Evolutionary conservation across 2,113 vertebrate genomes (phyloP).

Genomic region (Fukomys damarensis): DNA sequence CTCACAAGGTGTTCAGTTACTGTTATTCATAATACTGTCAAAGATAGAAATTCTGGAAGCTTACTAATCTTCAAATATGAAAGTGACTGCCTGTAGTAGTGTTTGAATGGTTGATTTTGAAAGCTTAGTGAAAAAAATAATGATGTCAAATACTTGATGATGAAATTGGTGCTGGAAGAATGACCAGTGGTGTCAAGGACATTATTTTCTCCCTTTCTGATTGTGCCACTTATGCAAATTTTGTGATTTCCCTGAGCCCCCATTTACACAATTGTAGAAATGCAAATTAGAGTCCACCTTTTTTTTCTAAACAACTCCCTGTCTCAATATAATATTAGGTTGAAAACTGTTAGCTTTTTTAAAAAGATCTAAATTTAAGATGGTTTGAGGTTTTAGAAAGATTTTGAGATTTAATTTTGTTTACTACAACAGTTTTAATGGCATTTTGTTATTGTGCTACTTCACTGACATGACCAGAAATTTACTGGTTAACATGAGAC

Average conservation of each 20-base stretch:
- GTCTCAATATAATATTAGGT: not conserved
- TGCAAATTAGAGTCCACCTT: not conserved
- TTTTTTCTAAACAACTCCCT: not conserved
- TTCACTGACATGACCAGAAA: not conserved
- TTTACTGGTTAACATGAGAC: not conserved
- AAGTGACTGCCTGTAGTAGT: not conserved
- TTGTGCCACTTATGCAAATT: not conserved
- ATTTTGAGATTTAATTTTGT: not conserved
- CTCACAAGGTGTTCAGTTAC: not conserved
- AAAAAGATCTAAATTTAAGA: not conserved
- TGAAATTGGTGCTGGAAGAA: not conserved
- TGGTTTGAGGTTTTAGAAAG: not conserved
- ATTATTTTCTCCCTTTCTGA: not conserved
- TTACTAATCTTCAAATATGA: not conserved
- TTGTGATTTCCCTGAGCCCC: not conserved
- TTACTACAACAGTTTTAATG: not conserved
- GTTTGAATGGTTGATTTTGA: not conserved
- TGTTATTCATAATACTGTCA: not conserved
- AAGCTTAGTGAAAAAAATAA: not conserved
- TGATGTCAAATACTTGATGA: not conserved
- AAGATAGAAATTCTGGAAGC: not conserved
- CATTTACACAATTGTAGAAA: not conserved
- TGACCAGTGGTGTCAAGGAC: not conserved
- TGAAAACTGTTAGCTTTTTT: not conserved
- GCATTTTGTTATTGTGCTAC: constrained; percentile 4